Evolutionary conservation across 2,113 vertebrate species (phyloP), one percentile per base, ranked within the genome.

Genomic region (Oncorhynchus nerka): DNA sequence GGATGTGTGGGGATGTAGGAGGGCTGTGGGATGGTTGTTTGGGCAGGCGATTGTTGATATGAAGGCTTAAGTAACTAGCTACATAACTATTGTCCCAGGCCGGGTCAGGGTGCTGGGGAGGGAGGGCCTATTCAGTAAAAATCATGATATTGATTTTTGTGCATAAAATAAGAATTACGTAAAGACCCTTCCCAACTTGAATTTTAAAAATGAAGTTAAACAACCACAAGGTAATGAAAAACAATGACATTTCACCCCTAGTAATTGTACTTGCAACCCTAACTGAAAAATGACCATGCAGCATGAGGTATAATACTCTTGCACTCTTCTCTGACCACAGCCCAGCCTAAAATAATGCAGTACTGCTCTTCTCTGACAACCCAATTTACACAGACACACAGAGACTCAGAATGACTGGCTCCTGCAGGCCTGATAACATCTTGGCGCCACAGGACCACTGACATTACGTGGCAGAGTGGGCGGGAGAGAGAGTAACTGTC

Each of bases 331-430:
- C 20, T 57, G 15, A 57, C 55, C 20, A 4, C 3, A 22, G 22
- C 22, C 22, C 83, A 88, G 75, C 75, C 74, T 79, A 15, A 57
- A 19, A 57, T 77, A 66, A 70, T 79, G 81, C 75, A 45, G 39
- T 90, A 87, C 77, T 49, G 87, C 76, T 84, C 85, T 80, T 81
- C 82, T 12, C 78, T 84, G 88, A 89, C 86, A 88, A 86, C 75
- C 24, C 73, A 78, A 74, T 78, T 81, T 71, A 79, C 75, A 80
- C 7, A 16, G 51, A 78, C 77, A 68, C 79, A 77, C 74, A 78
- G 62, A 73, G 81, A 15, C 55, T 5, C 39, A 45, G 39, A 9
- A 45, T 9, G 39, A 11, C 39, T 45, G 39, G 39, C 39, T 2
- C 9, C 39, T 45, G 39, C 39, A 45, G 39, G 9, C 9, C 39